phyloP scores from a whole-genome alignment of 2,113 vertebrate species.

The Petromus typicus region DNA sequence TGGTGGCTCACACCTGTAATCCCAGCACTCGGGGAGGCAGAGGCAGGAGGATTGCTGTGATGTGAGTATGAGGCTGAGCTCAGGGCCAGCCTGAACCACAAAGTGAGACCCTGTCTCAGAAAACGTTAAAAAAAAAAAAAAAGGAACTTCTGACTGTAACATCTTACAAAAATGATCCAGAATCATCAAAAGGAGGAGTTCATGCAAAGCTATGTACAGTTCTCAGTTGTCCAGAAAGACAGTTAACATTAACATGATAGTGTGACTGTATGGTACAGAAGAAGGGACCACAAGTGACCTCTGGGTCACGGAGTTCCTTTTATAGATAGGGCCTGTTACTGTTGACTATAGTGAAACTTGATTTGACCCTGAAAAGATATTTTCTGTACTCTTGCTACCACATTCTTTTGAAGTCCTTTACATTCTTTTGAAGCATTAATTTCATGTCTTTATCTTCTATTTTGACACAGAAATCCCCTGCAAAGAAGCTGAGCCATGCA shows the following conservation, averaged over 20 bases:
- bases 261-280: not conserved
- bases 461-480: conserved; percentile 95
- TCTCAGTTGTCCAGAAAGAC: not conserved
- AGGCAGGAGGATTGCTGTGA: too few relatives aligned
- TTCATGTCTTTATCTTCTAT: conserved; percentile 70
- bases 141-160: not conserved
- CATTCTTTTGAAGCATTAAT: conserved; percentile 58
- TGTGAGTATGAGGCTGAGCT: too few relatives aligned
- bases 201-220: not conserved
- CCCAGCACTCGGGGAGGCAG: too few relatives aligned
- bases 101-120: too few relatives aligned
- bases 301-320: not conserved
- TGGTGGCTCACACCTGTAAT: too few relatives aligned
- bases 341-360: not conserved
- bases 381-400: not conserved
- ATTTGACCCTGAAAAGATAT: conserved; percentile 19
- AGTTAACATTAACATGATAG: not conserved
- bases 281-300: not conserved
- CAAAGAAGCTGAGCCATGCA: conserved; percentile 99
- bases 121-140: too few relatives aligned
- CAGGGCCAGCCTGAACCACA: too few relatives aligned
- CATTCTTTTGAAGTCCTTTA: conserved; percentile 24
- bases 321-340: not conserved
- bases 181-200: conserved; percentile 16
- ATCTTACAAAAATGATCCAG: conserved; percentile 32